phyloP scores from a whole-genome alignment of 1,140 invertebrate species.

The Eriocheir sinensis region DNA sequence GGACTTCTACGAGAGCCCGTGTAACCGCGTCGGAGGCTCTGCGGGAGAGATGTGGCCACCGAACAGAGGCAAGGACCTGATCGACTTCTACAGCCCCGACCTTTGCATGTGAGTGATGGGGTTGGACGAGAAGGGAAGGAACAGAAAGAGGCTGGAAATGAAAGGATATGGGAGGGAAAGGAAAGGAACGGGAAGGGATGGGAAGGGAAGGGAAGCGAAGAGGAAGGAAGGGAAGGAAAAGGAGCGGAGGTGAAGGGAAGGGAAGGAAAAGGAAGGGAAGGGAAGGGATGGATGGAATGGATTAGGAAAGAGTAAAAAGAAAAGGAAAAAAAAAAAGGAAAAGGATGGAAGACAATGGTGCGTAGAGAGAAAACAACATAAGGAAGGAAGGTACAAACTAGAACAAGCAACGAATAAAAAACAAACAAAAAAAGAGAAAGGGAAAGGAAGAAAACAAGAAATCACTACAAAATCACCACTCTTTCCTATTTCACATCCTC shows the following conservation, averaged over 20 bases:
- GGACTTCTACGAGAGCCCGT: slow-evolving; percentile 56
- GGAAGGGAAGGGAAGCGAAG: not conserved
- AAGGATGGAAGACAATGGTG: not conserved
- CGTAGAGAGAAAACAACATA: too few species aligned
- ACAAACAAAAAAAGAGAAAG: not conserved
- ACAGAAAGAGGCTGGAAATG: not conserved
- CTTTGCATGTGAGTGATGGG: slow-evolving; percentile 80
- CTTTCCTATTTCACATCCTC: not conserved
- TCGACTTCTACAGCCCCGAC: slow-evolving; percentile 80
- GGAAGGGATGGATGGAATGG: too few species aligned
- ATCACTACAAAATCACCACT: not conserved
- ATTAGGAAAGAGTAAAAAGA: too few species aligned
- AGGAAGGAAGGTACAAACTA: too few species aligned
- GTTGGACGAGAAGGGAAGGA: not conserved
- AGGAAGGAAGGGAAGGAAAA: not conserved
- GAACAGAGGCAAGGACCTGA: slow-evolving; percentile 79
- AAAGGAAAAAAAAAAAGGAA: not conserved
- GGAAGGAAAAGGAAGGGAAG: not conserved
- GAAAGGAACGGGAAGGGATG: not conserved
- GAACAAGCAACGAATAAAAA: too few species aligned
- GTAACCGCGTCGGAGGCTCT: slow-evolving; percentile 83
- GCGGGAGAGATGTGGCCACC: slow-evolving; percentile 91
- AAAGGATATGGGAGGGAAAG: not conserved
- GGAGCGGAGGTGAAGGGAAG: not conserved
- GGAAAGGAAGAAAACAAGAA: not conserved